phyloP scores from a whole-genome alignment of 2,113 vertebrate species.

The Gasterosteus nipponicus region DNA sequence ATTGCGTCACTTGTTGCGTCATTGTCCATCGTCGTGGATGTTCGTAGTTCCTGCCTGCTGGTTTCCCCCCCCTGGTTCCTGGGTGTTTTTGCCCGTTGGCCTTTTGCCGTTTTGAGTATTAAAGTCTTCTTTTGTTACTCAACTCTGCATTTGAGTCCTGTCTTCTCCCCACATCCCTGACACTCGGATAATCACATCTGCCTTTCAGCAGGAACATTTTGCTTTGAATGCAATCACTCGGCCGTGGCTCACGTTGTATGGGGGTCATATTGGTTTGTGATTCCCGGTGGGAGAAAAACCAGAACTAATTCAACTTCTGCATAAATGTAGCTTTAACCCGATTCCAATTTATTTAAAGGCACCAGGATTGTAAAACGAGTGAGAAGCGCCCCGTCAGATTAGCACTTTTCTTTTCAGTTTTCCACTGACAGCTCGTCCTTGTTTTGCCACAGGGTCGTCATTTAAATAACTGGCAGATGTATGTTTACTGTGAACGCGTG shows the following conservation, averaged over 20 bases:
- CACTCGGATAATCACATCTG: constrained; percentile 26
- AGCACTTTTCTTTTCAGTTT: constrained; percentile 1
- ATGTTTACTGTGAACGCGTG: constrained; percentile 28
- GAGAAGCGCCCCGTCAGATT: constrained; percentile 1
- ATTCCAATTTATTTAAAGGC: constrained; percentile 45
- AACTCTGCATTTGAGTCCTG: too few species aligned
- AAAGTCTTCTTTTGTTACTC: too few species aligned
- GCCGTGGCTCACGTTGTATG: constrained; percentile 62
- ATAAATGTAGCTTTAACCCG: constrained; percentile 36
- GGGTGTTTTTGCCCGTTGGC: too few species aligned
- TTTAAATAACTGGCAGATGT: not conserved
- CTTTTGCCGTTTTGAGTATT: too few species aligned
- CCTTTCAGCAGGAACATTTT: constrained; percentile 43
- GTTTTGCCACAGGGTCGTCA: constrained; percentile 41
- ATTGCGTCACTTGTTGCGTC: too few species aligned
- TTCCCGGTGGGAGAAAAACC: constrained; percentile 36
- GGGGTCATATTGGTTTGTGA: constrained; percentile 65
- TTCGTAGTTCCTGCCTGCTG: too few species aligned
- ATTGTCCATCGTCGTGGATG: too few species aligned
- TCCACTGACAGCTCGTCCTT: not conserved
- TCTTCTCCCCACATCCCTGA: too few species aligned
- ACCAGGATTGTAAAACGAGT: not conserved
- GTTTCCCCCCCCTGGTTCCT: too few species aligned
- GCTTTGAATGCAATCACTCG: constrained; percentile 56
- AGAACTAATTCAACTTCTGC: constrained; percentile 47